Evolutionary conservation across 2,797 vertebrate species (phyloP), one percentile per base, ranked within the genome.

Genomic region (Momotus momota): DNA sequence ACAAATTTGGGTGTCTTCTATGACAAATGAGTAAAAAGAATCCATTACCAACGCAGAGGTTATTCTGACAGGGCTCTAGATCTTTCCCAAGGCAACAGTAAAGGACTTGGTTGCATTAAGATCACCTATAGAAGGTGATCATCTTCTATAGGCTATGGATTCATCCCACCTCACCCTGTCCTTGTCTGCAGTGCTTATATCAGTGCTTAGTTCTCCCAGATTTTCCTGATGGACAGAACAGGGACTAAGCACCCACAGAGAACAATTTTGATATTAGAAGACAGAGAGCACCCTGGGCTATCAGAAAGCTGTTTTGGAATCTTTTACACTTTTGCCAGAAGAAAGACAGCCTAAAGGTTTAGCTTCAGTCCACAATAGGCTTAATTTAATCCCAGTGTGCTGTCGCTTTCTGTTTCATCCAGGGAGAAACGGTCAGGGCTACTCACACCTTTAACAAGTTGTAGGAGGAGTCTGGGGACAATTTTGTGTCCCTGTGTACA

Each of bases 351-450:
- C n/a, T 60, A 33, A 58, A n/a, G 7, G 18, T 18, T 46, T 25
- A 65, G 4, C 21, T 74, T 23, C 18, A 25, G 33, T 27, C 58
- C 70, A 81, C 16, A 21, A n/a, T 8, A 58, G 55, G 4, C 22
- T 27, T 81, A 20, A 19, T 48, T 79, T 57, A n/a, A 73, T 35
- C 64, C 46, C 55, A 12, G 18, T 1, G 19, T 0, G 0, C 10
- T 61, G 16, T 12, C 1, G 2, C 10, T 86, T 52, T 58, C 15
- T 9, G 9, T 26, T 77, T 88, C 22, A 35, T 18, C 13, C 0
- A 2, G 4, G n/a, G 2, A 62, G 20, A 73, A 93, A 61, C 1
- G 3, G 1, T 2, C 27, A 73, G 52, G 29, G 25, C 7, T 1
- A 1, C 14, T 58, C 33, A 55, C 33, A 12, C 20, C 3, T 54